Percentiles rank a stretch among this genome's conserved stretches.
phyloP scores from a whole-genome alignment of 2,113 vertebrate genomes.

The Lepus timidus region DNA sequence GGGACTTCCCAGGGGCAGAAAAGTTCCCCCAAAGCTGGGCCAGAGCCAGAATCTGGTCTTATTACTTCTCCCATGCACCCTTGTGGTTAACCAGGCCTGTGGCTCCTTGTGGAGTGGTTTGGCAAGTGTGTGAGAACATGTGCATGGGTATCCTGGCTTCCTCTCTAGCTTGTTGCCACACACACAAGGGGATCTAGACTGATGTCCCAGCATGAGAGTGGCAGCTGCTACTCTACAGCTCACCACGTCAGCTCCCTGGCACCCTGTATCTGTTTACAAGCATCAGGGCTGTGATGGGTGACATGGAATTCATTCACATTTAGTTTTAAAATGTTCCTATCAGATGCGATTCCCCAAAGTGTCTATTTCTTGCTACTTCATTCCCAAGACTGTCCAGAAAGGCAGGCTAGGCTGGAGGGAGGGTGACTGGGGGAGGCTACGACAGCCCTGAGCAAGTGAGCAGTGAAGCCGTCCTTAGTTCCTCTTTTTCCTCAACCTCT shows the following conservation, averaged over 20 bases:
- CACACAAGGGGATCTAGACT: background rate
- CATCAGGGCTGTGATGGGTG: background rate
- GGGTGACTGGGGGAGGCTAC: background rate
- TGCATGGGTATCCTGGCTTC: slow-evolving; percentile 4
- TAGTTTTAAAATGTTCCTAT: slow-evolving; percentile 20
- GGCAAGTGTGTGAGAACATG: slow-evolving; percentile 52
- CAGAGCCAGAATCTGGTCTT: slow-evolving; percentile 43
- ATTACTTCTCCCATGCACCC: background rate
- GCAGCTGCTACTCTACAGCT: background rate
- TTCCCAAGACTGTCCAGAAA: background rate
- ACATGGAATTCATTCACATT: background rate
- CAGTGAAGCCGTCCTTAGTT: background rate
- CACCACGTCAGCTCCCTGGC: background rate
- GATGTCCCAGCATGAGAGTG: background rate
- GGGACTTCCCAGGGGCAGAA: slow-evolving; percentile 45
- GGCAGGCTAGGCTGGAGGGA: background rate
- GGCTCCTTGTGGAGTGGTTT: slow-evolving; percentile 58
- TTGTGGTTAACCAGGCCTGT: slow-evolving; percentile 57
- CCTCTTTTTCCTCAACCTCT: background rate
- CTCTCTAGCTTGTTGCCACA: background rate
- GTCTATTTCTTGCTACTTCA: background rate
- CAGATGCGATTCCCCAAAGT: background rate
- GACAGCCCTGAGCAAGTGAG: background rate
- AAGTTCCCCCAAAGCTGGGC: background rate
- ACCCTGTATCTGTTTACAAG: background rate